A percentile compares a stretch with the other conserved stretches of the same genome.
phyloP scores from a whole-genome alignment of 2,113 vertebrate species.

The Pipa parva region DNA sequence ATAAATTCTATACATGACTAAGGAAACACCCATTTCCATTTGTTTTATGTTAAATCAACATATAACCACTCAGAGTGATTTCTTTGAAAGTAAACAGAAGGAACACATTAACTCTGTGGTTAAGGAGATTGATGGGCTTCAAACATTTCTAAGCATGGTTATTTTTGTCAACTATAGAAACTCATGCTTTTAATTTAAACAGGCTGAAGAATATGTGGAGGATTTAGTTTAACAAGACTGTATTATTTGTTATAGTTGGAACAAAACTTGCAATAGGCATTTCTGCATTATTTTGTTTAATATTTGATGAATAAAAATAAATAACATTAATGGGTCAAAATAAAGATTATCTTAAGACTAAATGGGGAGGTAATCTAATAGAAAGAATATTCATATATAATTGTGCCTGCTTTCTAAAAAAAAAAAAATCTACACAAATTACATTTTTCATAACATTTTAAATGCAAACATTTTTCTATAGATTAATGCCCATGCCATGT shows the following conservation, averaged over 20 bases:
- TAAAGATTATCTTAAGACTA: background rate
- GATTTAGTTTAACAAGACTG: slow-evolving; percentile 57
- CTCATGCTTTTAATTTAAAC: slow-evolving; percentile 75
- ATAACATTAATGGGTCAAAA: background rate
- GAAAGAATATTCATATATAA: no score
- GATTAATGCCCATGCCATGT: no score
- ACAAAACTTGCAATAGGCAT: slow-evolving; percentile 54
- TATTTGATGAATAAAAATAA: background rate
- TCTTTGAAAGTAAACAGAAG: slow-evolving; percentile 80
- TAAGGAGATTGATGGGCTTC: slow-evolving; percentile 78
- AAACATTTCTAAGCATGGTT: slow-evolving; percentile 71
- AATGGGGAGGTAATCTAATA: no score
- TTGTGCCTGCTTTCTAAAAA: no score
- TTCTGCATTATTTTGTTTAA: slow-evolving; percentile 35
- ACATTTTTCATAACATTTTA: no score
- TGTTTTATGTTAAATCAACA: slow-evolving; percentile 82
- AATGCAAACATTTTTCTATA: no score
- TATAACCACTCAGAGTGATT: slow-evolving; percentile 75
- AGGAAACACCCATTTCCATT: slow-evolving; percentile 79
- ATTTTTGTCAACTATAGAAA: slow-evolving; percentile 65
- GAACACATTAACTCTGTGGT: slow-evolving; percentile 75
- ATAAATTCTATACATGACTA: slow-evolving; percentile 64
- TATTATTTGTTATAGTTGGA: slow-evolving; percentile 55
- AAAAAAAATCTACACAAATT: no score
- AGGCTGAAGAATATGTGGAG: slow-evolving; percentile 61